Percentiles rank a stretch among this genome's conserved stretches.
Conservation (phyloP, 2,113 vertebrate species). For the Smithornis capensis region DNA sequence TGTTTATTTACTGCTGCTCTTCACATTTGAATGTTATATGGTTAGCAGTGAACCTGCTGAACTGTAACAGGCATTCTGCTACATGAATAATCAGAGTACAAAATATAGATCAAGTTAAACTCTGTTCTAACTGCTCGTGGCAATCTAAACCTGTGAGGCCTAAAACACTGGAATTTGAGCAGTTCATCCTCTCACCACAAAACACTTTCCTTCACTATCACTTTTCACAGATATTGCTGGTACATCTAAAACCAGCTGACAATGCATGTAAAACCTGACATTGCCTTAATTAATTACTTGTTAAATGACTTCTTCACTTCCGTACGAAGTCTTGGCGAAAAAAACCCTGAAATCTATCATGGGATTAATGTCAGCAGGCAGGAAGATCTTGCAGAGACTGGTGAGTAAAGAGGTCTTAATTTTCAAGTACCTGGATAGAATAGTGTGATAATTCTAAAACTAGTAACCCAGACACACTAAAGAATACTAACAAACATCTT, state of each 20-base stretch:
- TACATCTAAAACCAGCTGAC: neutral
- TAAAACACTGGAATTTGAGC: neutral
- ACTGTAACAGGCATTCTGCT: neutral
- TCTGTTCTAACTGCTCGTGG: neutral
- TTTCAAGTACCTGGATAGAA: neutral
- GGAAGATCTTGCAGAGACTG: neutral
- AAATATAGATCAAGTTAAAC: neutral
- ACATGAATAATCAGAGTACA: neutral
- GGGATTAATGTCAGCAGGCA: neutral
- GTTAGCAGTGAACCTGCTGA: neutral
- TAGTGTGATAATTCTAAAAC: rapidly evolving
- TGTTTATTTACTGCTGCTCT: neutral
- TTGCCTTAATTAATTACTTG: neutral
- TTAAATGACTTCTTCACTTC: neutral
- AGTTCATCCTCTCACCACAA: neutral
- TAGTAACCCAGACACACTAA: neutral
- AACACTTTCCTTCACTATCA: neutral
- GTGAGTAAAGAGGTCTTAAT: neutral
- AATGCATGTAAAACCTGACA: neutral
- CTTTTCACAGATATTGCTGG: neutral
- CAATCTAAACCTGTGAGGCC: neutral
- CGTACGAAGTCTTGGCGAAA: neutral
- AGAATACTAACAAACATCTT: neutral
- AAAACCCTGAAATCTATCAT: neutral
- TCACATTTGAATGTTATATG: neutral